Evolutionary conservation across 2,797 vertebrate genomes (phyloP), one percentile per base, ranked within the genome.

Genomic region (Manis pentadactyla): DNA sequence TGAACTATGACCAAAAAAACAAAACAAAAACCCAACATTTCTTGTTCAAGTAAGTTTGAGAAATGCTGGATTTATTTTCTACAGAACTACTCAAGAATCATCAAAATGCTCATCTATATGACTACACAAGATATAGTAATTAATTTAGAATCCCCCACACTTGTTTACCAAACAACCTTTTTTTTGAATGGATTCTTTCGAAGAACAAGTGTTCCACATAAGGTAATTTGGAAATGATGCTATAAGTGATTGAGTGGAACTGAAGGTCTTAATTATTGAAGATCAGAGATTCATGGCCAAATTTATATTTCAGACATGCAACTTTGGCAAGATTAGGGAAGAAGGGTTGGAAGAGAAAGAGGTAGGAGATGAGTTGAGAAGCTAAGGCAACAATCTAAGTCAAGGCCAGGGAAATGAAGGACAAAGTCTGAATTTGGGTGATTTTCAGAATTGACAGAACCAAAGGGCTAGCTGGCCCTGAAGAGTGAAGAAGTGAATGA

Each of bases 241-340:
- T 84, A 23, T 31, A 69, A 84, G 42, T 18, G 81, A 27, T 34
- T 64, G 6, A 63, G 17, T 49, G 23, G 42, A 51, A 69, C 6
- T 11, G 4, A 46, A 81, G 14, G 11, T 91, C 10, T 75, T 71
- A 85, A 17, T 83, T 86, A 21, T 42, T 87, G 55, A 87, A 90
- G 8, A 2, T 66, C n/a, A 64, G 59, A 79, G 25, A 74, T 68
- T 79, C 27, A 31, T 46, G 13, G 25, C 9, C 34, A 95, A 57
- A 39, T 91, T 73, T 63, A 3, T 29, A 68, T 84, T 83, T 94
- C 21, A 79, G 34, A 93, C 87, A 79, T 23, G 37, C 71, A 94
- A 17, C 7, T 61, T 84, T 55, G 34, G 29, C 55, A 90, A 83
- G 23, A 21, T 68, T 34, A 42, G 39, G 31, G 49, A 61, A 69